Evolutionary conservation across 2,113 vertebrate genomes (phyloP).

Genomic region (Procapra przewalskii): DNA sequence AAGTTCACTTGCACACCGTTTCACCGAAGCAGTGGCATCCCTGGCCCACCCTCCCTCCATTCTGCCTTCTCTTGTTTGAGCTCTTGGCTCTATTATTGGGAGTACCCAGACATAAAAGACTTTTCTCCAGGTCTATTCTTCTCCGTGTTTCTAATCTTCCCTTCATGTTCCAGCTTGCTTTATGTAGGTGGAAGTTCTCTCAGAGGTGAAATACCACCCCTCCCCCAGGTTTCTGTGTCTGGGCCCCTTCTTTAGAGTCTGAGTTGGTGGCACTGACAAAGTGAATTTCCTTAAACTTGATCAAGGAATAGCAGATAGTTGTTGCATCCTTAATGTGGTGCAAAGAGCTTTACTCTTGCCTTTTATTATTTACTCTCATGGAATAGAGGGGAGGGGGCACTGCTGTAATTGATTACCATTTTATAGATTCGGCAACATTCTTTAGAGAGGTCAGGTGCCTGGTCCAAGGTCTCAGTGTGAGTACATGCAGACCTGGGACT

Average conservation of each 20-base stretch:
- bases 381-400: not conserved
- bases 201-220: not conserved
- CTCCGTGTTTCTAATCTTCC: not conserved
- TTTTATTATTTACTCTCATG: conserved; percentile 3
- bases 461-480: not conserved
- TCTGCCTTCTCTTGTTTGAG: not conserved
- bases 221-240: not conserved
- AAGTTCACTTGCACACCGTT: not conserved
- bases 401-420: not conserved
- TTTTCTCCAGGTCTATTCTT: not conserved
- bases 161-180: not conserved
- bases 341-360: not conserved
- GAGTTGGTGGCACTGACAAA: not conserved
- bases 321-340: conserved; percentile 2
- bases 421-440: not conserved
- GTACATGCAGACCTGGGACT: not conserved
- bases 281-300: conserved; percentile 30
- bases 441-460: not conserved
- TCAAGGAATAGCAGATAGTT: conserved; percentile 42
- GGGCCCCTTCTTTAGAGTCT: not conserved
- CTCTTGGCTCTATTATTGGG: not conserved
- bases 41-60: not conserved
- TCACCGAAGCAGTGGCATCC: not conserved
- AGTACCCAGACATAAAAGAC: not conserved
- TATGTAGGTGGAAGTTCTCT: not conserved